These are phyloP conservation scores for Danio rerio DNA, from an alignment of 2,113 vertebrate species.

Conservation along the genomic window GRCz12tu NC_133182.1:541001-541500, in stretches of 20 bases:
- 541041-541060: conserved; percentile 92
- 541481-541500: conserved; percentile 92
- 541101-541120: conserved; percentile 94
- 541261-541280: conserved; percentile 92
- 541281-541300: conserved; percentile 90
- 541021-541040: conserved; percentile 84
- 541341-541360: conserved; percentile 89
- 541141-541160: conserved; percentile 86
- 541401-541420: conserved; percentile 94
- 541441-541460: conserved; percentile 89
- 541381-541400: conserved; percentile 87
- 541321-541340: conserved; percentile 86
- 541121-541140: conserved; percentile 87
- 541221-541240: conserved; percentile 92
- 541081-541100: conserved; percentile 84
- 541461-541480: conserved; percentile 90
- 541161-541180: conserved; percentile 87
- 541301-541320: conserved; percentile 87
- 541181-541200: conserved; percentile 89
- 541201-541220: conserved; percentile 90
- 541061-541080: conserved; percentile 83
- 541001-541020: conserved; percentile 86
- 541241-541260: conserved; percentile 87
- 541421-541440: conserved; percentile 85
- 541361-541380: conserved; percentile 85